Evolutionary conservation across 2,888 invertebrate species (phyloP).

Genomic region (Dastarcus helophoroides): DNA sequence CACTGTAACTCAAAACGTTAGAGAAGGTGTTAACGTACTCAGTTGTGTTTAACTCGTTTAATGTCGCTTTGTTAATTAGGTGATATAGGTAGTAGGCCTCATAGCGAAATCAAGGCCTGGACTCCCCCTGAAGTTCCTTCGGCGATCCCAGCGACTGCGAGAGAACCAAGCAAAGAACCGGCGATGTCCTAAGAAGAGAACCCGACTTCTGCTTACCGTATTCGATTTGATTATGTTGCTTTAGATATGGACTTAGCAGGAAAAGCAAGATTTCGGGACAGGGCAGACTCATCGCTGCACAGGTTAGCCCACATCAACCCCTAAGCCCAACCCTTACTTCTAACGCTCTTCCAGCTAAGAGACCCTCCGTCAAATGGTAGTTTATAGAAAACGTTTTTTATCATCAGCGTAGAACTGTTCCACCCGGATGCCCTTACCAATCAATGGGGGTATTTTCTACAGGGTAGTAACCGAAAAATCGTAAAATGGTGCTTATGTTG

Average conservation of each 20-base stretch:
- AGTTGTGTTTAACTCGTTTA: neutral
- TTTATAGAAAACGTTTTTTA: conserved; percentile 10
- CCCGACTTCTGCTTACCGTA: conserved; percentile 35
- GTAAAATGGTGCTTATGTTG: conserved; percentile 11
- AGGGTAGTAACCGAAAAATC: conserved; percentile 28
- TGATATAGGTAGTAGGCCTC: conserved; percentile 72
- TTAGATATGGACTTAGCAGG: conserved; percentile 37
- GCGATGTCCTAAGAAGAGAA: conserved; percentile 35
- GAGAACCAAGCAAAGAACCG: conserved; percentile 47
- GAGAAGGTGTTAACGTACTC: too few relatives aligned
- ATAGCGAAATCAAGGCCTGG: conserved; percentile 77
- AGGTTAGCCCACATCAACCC: conserved; percentile 24
- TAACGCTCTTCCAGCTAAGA: conserved; percentile 14
- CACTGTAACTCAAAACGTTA: conserved; percentile 85
- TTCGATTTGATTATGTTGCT: conserved; percentile 36
- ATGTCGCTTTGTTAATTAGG: conserved; percentile 38
- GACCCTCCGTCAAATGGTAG: conserved; percentile 14
- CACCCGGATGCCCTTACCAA: neutral
- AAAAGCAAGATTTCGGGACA: conserved; percentile 32
- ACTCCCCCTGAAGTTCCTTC: conserved; percentile 51
- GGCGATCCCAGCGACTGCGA: conserved; percentile 55
- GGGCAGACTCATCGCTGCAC: conserved; percentile 32
- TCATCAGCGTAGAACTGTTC: conserved; percentile 6
- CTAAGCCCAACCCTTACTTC: conserved; percentile 15
- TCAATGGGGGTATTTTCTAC: conserved; percentile 18